Conservation (phyloP, 2,888 invertebrate genomes). For the Unio pictorum region DNA sequence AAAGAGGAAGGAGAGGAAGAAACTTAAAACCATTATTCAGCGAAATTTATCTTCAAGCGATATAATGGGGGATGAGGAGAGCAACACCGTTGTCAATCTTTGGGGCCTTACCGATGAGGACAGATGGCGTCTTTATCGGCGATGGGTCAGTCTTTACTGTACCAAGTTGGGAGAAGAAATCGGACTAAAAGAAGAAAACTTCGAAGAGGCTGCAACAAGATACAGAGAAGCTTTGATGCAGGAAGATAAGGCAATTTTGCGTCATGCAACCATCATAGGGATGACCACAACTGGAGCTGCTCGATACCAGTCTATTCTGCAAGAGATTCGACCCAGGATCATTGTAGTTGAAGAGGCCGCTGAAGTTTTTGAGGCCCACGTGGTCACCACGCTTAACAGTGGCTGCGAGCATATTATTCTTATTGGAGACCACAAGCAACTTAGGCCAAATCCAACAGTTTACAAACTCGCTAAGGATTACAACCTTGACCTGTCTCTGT, state of each 20-base stretch:
- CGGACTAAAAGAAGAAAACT: conserved; percentile 38
- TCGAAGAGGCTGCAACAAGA: conserved; percentile 38
- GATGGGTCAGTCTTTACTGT: conserved; percentile 59
- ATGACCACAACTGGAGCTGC: conserved; percentile 70
- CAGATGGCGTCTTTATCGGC: conserved; percentile 72
- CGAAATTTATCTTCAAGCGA: conserved; percentile 35
- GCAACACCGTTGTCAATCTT: conserved; percentile 36
- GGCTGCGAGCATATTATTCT: conserved; percentile 86
- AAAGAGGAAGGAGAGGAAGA: conserved; percentile 25
- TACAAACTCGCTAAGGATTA: conserved; percentile 79
- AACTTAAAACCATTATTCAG: conserved; percentile 28
- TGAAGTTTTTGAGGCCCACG: conserved; percentile 88
- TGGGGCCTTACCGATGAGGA: conserved; percentile 54
- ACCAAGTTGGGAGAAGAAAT: conserved; percentile 32
- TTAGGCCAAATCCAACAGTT: conserved; percentile 82
- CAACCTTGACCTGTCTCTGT: conserved; percentile 84
- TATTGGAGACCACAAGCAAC: conserved; percentile 87
- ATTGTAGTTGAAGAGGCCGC: conserved; percentile 88
- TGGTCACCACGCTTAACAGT: conserved; percentile 82
- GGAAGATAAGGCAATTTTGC: conserved; percentile 60
- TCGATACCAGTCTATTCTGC: conserved; percentile 56
- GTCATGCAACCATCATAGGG: conserved; percentile 59
- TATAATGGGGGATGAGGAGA: conserved; percentile 48
- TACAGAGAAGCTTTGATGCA: conserved; percentile 46
- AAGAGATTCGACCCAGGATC: conserved; percentile 67